Percentiles rank a stretch among this genome's conserved stretches.
Evolutionary conservation across 2,888 invertebrate genomes (phyloP).

Genomic region (Drosophila neonasuta): DNA sequence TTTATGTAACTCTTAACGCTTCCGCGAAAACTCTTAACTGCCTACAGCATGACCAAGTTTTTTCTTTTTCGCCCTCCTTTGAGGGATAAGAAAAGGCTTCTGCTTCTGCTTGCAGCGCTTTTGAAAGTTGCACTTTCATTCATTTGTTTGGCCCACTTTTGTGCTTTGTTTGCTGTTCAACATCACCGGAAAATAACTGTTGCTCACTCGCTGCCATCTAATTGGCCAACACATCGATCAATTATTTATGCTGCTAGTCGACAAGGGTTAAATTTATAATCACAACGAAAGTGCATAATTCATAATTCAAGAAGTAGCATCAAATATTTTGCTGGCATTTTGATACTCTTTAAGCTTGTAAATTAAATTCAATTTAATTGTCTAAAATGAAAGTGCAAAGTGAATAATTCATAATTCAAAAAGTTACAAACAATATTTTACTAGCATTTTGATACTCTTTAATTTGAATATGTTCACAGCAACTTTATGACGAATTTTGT

Average conservation of each 20-base stretch:
- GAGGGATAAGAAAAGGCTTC: background rate
- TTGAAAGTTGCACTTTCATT: conserved; percentile 15
- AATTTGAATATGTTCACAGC: too few relatives aligned
- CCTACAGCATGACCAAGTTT: conserved; percentile 11
- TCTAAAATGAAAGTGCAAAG: too few relatives aligned
- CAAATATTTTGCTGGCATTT: too few relatives aligned
- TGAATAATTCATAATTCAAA: too few relatives aligned
- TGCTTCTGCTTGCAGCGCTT: conserved; percentile 2
- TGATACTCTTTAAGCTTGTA: too few relatives aligned
- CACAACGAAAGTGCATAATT: background rate
- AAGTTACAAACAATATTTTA: too few relatives aligned
- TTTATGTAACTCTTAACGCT: conserved; percentile 15
- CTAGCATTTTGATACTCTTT: too few relatives aligned
- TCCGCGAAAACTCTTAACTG: conserved; percentile 18
- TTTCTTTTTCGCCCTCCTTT: background rate
- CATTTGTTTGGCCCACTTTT: conserved; percentile 4
- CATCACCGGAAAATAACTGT: conserved; percentile 7
- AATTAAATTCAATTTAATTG: too few relatives aligned
- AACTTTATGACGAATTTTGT: too few relatives aligned
- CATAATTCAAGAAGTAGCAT: background rate
- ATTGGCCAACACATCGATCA: conserved; percentile 16
- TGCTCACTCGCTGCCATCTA: background rate
- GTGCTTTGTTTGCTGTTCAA: background rate
- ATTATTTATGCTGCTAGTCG: conserved; percentile 10
- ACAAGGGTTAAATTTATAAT: background rate